Base-by-base conservation (phyloP, 2,113 vertebrate genomes). In the Anolis carolinensis region DNA sequence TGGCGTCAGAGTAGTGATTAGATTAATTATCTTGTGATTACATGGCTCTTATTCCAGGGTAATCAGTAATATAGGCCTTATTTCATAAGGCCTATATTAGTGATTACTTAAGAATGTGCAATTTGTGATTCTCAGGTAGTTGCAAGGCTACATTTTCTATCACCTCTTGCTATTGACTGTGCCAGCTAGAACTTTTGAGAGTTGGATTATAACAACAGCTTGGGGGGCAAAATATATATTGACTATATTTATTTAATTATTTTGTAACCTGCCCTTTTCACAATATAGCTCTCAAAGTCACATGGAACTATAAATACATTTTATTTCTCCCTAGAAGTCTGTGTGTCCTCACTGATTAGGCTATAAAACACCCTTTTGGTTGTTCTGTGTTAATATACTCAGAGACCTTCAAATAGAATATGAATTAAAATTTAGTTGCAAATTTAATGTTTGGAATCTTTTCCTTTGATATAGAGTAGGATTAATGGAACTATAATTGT, bases 351-450 rank as follows among this genome's bases (percentile, higher is more conserved):
- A 21, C 74, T 0, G 48, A 52, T 6, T 67, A 81, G 48, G 48
- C 87, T 89, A 48, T 55, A 83, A 11, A 90, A 68, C 32, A 50
- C 6, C 14, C 71, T 0, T 63, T 85, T 70, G 74, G 48, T 74
- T 67, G 36, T 36, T 73, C 55, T 86, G 55, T 36, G 8, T 86
- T 89, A 78, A 59, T 76, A 48, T 30, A 59, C 34, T 36, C 80
- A 30, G 13, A 81, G 81, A 87, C 18, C 86, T 81, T 87, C 85
- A 21, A 30, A 30, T 75, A 83, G 59, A 23, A 62, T 87, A 16
- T 21, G 39, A 1, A 0, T 68, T 9, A 25, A 16, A 2, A 70
- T 18, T 83, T 84, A 89, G 18, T 78, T 88, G 10, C 59, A 0
- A 79, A 67, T 0, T 30, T 86, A 16, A 81, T 62, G 72, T 89